A percentile compares a stretch with the other conserved stretches of the same genome.
phyloP scores from a whole-genome alignment of 53 echinoderm and acorn worm species.

The Luidia sarsii region DNA sequence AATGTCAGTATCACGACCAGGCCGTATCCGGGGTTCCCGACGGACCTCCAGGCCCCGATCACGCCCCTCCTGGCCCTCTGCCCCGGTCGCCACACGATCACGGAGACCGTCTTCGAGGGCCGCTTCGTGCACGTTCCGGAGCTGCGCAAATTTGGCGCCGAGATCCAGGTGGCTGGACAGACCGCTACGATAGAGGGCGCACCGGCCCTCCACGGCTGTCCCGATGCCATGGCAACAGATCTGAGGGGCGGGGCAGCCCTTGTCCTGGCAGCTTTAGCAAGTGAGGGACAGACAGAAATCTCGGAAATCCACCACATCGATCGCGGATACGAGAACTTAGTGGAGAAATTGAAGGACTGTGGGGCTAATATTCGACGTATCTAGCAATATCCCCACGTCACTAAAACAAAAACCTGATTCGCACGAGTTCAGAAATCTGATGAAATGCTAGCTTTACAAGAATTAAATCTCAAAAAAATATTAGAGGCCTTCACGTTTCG shows the following conservation, averaged over 20 bases:
- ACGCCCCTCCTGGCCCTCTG: constrained; percentile 12
- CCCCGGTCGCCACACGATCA: background rate
- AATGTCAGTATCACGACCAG: background rate
- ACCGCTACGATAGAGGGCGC: background rate
- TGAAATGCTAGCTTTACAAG: too few species aligned
- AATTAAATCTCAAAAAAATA: too few species aligned
- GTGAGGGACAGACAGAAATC: background rate
- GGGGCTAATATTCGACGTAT: background rate
- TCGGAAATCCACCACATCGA: background rate
- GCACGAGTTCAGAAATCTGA: too few species aligned
- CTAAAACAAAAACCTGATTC: too few species aligned
- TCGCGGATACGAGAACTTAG: constrained; percentile 2
- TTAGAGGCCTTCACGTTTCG: too few species aligned
- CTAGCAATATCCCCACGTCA: too few species aligned
- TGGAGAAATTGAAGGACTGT: constrained; percentile 6
- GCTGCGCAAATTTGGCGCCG: background rate
- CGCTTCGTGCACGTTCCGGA: constrained; percentile 38
- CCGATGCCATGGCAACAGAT: background rate
- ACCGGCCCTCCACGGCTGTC: background rate
- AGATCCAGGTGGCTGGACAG: background rate
- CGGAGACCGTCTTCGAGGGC: constrained; percentile 19
- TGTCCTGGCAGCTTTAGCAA: background rate
- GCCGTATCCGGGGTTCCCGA: constrained; percentile 39
- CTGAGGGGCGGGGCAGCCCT: constrained; percentile 6
- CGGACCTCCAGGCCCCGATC: constrained; percentile 37